Conservation (phyloP, 2,113 vertebrate species). For the Eclectus roratus region DNA sequence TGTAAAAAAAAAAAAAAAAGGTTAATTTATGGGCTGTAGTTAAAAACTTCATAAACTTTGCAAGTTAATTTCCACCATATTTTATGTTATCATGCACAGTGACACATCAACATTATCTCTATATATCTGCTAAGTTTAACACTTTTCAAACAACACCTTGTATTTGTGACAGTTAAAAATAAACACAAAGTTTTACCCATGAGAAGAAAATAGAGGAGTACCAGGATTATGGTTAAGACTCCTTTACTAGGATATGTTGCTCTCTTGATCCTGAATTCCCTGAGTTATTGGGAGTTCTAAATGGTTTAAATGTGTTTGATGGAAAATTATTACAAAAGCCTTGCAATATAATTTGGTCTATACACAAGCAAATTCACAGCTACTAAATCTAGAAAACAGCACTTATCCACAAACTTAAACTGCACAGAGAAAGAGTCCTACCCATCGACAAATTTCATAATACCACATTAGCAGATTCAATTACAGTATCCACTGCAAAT, state of each 20-base stretch:
- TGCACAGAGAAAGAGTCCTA: background rate
- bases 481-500: slow-evolving; percentile 25
- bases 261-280: background rate
- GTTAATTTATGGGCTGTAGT: slow-evolving; percentile 56
- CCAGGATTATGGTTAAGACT: slow-evolving; percentile 37
- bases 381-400: background rate
- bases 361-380: background rate
- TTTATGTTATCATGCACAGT: slow-evolving; percentile 73
- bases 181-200: slow-evolving; percentile 77
- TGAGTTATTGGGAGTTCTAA: background rate
- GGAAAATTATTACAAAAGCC: slow-evolving; percentile 2
- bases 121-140: slow-evolving; percentile 77
- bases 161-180: slow-evolving; percentile 80
- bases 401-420: background rate
- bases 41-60: slow-evolving; percentile 48
- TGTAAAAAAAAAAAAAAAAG: slow-evolving; percentile 4
- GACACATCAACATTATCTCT: slow-evolving; percentile 74
- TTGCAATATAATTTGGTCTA: background rate
- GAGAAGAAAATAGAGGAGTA: slow-evolving; percentile 50
- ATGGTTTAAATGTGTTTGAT: background rate
- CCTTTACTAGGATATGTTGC: slow-evolving; percentile 12
- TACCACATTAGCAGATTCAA: slow-evolving; percentile 30
- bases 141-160: slow-evolving; percentile 83
- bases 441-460: slow-evolving; percentile 19
- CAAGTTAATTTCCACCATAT: slow-evolving; percentile 74